phyloP scores from a whole-genome alignment of 2,113 vertebrate species.

The Pristiophorus japonicus region DNA sequence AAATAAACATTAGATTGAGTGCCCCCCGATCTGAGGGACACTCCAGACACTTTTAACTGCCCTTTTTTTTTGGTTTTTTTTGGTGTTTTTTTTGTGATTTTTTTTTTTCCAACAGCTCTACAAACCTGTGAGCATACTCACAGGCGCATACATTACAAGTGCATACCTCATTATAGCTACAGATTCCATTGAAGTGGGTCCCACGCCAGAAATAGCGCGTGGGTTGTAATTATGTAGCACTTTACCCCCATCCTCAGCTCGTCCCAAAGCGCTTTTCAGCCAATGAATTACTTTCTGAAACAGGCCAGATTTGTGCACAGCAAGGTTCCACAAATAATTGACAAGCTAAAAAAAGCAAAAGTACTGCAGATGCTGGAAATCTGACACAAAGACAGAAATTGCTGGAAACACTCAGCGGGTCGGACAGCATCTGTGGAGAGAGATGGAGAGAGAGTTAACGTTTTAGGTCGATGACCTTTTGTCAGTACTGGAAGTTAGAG shows the following conservation, averaged over 20 bases:
- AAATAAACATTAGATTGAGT: too few relatives aligned
- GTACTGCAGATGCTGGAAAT: not conserved
- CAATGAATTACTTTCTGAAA: not conserved
- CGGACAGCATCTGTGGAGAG: not conserved
- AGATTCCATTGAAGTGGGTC: not conserved
- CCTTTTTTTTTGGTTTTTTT: too few relatives aligned
- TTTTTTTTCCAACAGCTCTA: too few relatives aligned
- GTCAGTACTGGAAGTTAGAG: not conserved
- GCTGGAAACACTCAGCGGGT: not conserved
- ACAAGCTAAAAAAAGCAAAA: not conserved
- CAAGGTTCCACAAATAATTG: not conserved
- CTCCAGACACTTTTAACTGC: too few relatives aligned
- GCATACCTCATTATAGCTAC: not conserved
- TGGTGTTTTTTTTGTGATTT: too few relatives aligned
- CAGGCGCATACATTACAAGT: too few relatives aligned
- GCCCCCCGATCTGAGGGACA: too few relatives aligned
- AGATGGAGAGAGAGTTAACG: not conserved
- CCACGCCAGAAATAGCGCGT: not conserved
- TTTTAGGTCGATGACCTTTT: not conserved
- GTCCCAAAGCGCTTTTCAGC: not conserved
- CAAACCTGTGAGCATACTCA: too few relatives aligned
- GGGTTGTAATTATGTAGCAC: not conserved
- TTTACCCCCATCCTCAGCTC: not conserved
- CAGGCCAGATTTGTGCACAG: not conserved
- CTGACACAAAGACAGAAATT: not conserved